phyloP scores from a whole-genome alignment of 2,797 vertebrate genomes.

The Phataginus tricuspis region DNA sequence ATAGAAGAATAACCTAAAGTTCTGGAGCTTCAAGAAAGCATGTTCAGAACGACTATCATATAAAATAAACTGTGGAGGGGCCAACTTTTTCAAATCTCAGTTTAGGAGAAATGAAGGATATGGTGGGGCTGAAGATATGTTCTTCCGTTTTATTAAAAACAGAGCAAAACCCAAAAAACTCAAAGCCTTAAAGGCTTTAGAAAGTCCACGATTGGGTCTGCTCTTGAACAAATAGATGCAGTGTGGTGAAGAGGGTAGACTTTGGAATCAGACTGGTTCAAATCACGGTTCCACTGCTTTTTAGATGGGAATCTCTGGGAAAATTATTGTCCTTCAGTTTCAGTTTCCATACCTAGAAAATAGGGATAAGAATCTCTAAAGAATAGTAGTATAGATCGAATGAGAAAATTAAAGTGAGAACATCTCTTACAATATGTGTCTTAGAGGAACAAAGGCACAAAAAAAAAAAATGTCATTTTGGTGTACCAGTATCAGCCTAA shows the following conservation, averaged over 20 bases:
- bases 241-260: background rate
- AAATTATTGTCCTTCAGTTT: slow-evolving; percentile 15
- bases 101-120: background rate
- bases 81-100: background rate
- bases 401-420: slow-evolving; percentile 30
- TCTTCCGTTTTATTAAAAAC: background rate
- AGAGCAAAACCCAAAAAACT: background rate
- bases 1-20: slow-evolving; percentile 3
- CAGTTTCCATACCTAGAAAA: slow-evolving; percentile 35
- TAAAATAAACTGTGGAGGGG: background rate
- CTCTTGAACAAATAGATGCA: background rate
- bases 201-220: background rate
- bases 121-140: background rate
- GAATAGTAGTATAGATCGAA: background rate
- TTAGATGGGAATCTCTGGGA: background rate
- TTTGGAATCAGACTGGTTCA: background rate
- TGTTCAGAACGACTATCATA: slow-evolving; percentile 25
- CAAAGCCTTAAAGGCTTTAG: background rate
- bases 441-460: slow-evolving; percentile 13
- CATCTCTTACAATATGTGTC: background rate
- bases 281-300: background rate
- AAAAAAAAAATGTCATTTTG: background rate
- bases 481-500: background rate
- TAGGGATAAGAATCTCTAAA: background rate
- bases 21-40: background rate